These are phyloP conservation scores for Phasianus colchicus DNA, from an alignment of 2,113 vertebrate genomes.

Conservation along the genomic window DNA sequence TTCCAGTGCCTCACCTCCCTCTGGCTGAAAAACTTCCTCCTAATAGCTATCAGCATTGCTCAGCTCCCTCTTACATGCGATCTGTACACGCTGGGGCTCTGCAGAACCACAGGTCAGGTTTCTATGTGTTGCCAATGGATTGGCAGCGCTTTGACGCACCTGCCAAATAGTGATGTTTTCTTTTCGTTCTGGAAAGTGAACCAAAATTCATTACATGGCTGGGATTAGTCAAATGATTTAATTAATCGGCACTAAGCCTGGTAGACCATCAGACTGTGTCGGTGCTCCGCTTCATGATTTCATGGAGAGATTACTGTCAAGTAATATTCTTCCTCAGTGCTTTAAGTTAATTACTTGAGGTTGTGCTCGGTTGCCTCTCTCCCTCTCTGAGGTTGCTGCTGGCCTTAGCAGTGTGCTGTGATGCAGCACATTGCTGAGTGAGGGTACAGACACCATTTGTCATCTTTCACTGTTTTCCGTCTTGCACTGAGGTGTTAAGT, in stretches of 20 bases:
- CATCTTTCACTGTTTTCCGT: not conserved
- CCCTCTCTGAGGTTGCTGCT: not conserved
- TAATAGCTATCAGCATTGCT: rapidly evolving
- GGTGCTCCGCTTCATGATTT: not conserved
- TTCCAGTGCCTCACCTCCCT: no score
- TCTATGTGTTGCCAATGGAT: rapidly evolving
- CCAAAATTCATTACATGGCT: not conserved
- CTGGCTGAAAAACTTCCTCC: no score
- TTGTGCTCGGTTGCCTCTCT: not conserved
- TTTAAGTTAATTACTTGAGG: not conserved
- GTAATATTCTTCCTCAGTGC: not conserved
- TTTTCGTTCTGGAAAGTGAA: not conserved
- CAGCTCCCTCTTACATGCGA: rapidly evolving
- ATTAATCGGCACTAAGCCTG: not conserved
- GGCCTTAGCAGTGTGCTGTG: rapidly evolving
- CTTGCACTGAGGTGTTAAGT: not conserved
- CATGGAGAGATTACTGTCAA: not conserved
- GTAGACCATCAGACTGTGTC: not conserved
- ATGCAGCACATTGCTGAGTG: not conserved
- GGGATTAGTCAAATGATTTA: not conserved
- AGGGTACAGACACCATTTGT: not conserved
- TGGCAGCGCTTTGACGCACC: not conserved
- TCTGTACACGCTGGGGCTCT: rapidly evolving
- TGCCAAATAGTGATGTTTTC: not conserved
- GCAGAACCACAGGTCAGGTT: not conserved